These are phyloP conservation scores for Chaunax sp. DNA, from an alignment of 2,797 vertebrate species.

Conservation along the genomic window DNA sequence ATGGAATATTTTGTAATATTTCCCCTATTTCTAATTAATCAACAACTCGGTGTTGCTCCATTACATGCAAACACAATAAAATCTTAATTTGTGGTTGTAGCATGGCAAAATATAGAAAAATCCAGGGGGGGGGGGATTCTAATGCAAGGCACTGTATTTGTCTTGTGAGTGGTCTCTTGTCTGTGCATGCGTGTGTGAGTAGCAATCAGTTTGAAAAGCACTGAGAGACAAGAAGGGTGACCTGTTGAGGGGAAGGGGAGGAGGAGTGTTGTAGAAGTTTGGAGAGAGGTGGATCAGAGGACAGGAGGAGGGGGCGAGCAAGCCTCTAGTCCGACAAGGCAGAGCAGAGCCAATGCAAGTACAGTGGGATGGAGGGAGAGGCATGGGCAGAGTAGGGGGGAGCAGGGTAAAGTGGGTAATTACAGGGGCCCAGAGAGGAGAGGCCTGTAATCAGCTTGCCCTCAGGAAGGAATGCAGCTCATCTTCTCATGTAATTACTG, in stretches of 20 bases:
- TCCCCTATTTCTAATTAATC: no score
- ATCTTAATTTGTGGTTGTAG: neutral
- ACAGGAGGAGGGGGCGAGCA: slow-evolving; percentile 31
- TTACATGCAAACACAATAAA: no score
- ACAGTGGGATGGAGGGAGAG: slow-evolving; percentile 59
- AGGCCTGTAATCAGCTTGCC: slow-evolving; percentile 87
- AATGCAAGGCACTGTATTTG: slow-evolving; percentile 20
- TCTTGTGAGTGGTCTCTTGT: slow-evolving; percentile 29
- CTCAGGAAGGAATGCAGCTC: slow-evolving; percentile 89
- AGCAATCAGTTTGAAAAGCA: slow-evolving; percentile 60
- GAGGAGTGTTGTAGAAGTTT: slow-evolving; percentile 51
- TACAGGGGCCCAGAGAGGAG: slow-evolving; percentile 82
- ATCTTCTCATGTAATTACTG: slow-evolving; percentile 88
- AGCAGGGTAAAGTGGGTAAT: slow-evolving; percentile 78
- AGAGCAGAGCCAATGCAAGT: slow-evolving; percentile 36
- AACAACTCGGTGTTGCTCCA: no score
- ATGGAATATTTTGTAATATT: no score
- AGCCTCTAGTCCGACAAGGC: slow-evolving; percentile 15
- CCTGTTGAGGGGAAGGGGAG: slow-evolving; percentile 35
- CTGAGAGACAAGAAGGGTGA: slow-evolving; percentile 56
- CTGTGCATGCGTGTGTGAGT: slow-evolving; percentile 18
- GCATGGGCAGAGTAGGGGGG: slow-evolving; percentile 37
- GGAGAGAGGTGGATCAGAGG: slow-evolving; percentile 66
- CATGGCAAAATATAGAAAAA: neutral
- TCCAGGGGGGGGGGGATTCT: neutral